Base-by-base conservation (phyloP, 2,888 invertebrate species). In the Latheticus oryzae region DNA sequence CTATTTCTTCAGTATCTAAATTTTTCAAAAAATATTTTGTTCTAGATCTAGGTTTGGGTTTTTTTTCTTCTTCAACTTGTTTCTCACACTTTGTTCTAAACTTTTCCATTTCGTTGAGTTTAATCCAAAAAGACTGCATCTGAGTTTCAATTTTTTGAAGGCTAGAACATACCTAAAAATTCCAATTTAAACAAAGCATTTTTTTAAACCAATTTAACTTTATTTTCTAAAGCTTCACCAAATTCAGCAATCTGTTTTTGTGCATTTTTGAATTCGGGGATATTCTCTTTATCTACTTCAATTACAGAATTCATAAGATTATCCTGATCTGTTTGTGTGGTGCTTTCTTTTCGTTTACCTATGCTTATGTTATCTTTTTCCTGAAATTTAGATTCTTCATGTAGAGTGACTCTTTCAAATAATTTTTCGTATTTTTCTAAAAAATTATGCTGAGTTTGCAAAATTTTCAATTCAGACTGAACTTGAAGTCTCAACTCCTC, bases 341-440 rank as follows among this genome's bases (percentile, higher is more conserved):
- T 66, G 55, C 60, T 69, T 58, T 68, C 66, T 28, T 56, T 62
- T n/a, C 50, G 8, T 5, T 8, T 40, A 24, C 35, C 24, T 8
- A 19, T 30, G 17, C 17, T 3, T n/a, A n/a, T n/a, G n/a, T n/a
- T 16, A 8, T 38, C 50, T 4, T 13, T 45, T 15, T 40, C 28
- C 8, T 8, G 8, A 5, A 28, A 28, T 32, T 61, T 67, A 28
- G 73, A 69, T 7, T 73, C 68, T 50, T 67, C 66, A 47, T 74
- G 11, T 58, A 47, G n/a, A 1, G 28, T 26, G 28, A 42, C 28
- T 42, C 17, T 42, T 62, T 79, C 79, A 63, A 84, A 81, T 74
- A 83, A 81, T 66, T 80, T 80, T 28, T 80, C 80, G 69, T 84
- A 83, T 68, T 82, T 84, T 48, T 80, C 81, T 58, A 81, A 84